Percentiles rank a stretch among this genome's conserved stretches.
Conservation (phyloP, 35 echinoderm and acorn worm genomes). For the Strongylocentrotus purpuratus region DNA sequence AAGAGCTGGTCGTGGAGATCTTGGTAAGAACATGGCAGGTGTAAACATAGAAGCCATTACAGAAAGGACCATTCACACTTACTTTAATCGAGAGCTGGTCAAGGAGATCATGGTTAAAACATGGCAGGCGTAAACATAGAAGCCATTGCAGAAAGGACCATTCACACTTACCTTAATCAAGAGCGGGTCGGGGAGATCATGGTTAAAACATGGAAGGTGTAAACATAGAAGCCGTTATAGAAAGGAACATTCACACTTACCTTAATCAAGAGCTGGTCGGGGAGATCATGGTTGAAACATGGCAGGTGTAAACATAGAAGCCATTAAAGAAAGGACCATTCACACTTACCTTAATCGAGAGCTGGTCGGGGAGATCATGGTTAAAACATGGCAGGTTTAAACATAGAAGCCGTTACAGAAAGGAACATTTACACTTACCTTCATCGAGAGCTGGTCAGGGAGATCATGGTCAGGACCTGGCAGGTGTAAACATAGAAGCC, state of each 20-base stretch:
- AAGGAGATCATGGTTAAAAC: conserved; percentile 62
- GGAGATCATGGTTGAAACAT: conserved; percentile 62
- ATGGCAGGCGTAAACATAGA: no score
- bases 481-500: no score
- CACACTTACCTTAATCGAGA: conserved; percentile 67
- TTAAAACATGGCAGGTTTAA: conserved; percentile 62
- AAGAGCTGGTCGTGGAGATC: conserved; percentile 54
- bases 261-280: conserved; percentile 61
- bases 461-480: conserved; percentile 64
- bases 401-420: no score
- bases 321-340: no score
- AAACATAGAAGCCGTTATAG: no score
- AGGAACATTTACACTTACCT: no score
- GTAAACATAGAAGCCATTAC: no score
- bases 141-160: no score
- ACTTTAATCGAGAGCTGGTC: conserved; percentile 64
- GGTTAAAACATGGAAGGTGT: conserved; percentile 62
- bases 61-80: no score
- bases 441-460: conserved; percentile 53
- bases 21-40: conserved; percentile 64
- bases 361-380: conserved; percentile 57
- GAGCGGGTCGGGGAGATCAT: conserved; percentile 59
- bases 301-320: no score
- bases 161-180: conserved; percentile 63
- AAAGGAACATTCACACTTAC: no score